Evolutionary conservation across 2,113 vertebrate genomes (phyloP).

Genomic region (Haplochromis burtoni): DNA sequence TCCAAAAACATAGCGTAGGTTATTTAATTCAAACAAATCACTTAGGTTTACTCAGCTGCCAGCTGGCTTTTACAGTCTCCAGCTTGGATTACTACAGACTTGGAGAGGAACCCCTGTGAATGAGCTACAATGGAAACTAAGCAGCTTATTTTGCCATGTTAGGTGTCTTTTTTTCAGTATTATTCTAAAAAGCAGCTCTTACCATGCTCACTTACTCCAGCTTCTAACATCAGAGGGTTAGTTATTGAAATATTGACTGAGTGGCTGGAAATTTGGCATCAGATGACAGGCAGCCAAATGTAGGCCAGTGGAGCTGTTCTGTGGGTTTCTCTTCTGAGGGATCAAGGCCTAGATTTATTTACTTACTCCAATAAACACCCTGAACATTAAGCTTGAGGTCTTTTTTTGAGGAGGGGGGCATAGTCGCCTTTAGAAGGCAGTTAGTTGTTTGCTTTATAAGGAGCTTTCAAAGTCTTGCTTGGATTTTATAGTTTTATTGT

Average conservation of each 20-base stretch:
- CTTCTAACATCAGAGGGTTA: neutral
- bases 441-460: neutral
- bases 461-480: neutral
- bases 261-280: constrained; percentile 47
- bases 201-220: neutral
- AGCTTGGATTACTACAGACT: neutral
- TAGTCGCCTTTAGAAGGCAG: neutral
- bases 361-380: constrained; percentile 1
- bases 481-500: neutral
- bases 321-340: neutral
- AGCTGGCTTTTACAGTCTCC: neutral
- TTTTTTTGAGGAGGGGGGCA: neutral
- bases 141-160: neutral
- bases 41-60: constrained; percentile 1
- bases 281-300: constrained; percentile 44
- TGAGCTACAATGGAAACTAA: neutral
- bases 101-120: neutral
- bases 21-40: neutral
- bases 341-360: constrained; percentile 8
- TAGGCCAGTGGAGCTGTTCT: constrained; percentile 36
- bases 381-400: neutral
- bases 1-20: neutral
- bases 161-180: neutral
- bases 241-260: constrained; percentile 44
- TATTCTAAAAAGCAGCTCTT: neutral